Conservation (phyloP, 2,113 vertebrate genomes). For the Petrocephalus zakoni region DNA sequence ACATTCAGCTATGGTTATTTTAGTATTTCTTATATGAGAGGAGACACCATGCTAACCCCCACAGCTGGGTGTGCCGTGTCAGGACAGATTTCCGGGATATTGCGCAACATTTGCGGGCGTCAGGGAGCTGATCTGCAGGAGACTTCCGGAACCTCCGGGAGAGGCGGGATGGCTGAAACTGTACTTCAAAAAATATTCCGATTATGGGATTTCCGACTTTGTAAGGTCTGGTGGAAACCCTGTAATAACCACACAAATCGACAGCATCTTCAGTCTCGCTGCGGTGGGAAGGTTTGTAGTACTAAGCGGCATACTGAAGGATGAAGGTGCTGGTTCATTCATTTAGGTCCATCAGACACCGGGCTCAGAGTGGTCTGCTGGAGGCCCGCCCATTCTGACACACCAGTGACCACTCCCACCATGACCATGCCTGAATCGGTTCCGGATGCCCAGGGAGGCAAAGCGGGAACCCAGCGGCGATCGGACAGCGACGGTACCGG, state of each 20-base stretch:
- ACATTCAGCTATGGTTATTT: not conserved
- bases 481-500: constrained; percentile 59
- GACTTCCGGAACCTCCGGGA: too few species aligned
- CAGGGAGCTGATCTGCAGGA: too few species aligned
- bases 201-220: not conserved
- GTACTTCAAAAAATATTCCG: not conserved
- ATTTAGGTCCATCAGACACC: not conserved
- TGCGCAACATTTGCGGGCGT: too few species aligned
- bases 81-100: too few species aligned
- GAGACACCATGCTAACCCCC: not conserved
- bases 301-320: not conserved
- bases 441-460: not conserved
- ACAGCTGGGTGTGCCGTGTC: not conserved
- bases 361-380: not conserved
- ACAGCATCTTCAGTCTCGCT: not conserved
- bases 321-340: not conserved
- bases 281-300: not conserved
- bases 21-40: too few species aligned
- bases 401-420: not conserved
- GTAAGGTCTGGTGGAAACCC: not conserved
- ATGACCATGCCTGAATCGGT: not conserved
- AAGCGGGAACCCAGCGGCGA: not conserved
- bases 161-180: too few species aligned
- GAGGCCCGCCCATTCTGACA: not conserved
- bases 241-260: not conserved